Conservation (phyloP, 2,797 vertebrate genomes). For the Helicolenus hilgendorfi region DNA sequence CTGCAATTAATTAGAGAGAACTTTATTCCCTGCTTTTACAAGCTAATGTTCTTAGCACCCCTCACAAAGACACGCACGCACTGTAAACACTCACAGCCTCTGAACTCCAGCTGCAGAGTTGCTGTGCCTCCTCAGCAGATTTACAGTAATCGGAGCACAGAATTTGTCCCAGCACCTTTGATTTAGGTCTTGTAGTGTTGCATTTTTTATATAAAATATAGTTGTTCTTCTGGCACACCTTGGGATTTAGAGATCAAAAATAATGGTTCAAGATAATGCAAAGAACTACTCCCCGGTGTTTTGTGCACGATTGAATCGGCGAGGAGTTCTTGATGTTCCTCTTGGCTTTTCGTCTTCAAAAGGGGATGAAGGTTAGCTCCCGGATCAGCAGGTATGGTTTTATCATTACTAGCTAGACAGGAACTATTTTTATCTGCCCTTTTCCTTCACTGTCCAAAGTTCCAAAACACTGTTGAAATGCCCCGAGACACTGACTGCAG, state of each 20-base stretch:
- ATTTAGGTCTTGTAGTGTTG: background rate
- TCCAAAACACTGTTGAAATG: constrained; percentile 35
- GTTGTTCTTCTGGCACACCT: background rate
- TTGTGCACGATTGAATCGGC: constrained; percentile 38
- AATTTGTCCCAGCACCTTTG: background rate
- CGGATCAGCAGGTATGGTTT: constrained; percentile 77
- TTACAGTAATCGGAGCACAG: background rate
- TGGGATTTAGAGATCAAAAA: constrained; percentile 33
- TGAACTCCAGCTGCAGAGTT: constrained; percentile 5
- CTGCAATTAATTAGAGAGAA: constrained; percentile 65
- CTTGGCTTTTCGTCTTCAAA: constrained; percentile 59
- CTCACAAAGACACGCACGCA: background rate
- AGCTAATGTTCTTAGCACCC: constrained; percentile 11
- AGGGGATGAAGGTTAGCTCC: constrained; percentile 44
- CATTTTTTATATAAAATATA: background rate
- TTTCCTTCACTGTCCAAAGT: constrained; percentile 35
- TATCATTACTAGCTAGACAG: constrained; percentile 74
- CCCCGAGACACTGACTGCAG: constrained; percentile 1
- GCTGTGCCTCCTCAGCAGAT: constrained; percentile 12
- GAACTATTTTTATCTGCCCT: constrained; percentile 68
- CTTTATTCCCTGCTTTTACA: constrained; percentile 28
- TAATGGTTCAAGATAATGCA: constrained; percentile 3
- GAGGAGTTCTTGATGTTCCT: constrained; percentile 44
- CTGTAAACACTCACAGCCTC: background rate
- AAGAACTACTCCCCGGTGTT: constrained; percentile 23